Conservation (phyloP, 2,888 invertebrate species). For the Sylvicola cinctus region DNA sequence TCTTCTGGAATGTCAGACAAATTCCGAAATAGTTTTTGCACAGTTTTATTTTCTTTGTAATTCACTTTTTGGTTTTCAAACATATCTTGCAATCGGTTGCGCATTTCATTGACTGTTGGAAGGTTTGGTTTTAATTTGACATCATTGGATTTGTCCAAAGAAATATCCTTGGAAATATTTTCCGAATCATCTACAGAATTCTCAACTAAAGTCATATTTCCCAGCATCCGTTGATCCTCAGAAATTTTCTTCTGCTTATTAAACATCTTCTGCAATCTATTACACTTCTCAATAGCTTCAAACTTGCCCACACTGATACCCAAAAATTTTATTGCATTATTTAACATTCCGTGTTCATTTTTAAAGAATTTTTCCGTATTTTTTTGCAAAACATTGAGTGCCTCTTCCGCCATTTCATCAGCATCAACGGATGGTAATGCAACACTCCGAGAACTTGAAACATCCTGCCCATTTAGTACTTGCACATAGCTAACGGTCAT, state of each 20-base stretch:
- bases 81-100: too few relatives aligned
- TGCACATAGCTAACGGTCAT: slow-evolving; percentile 54
- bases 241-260: slow-evolving; percentile 13
- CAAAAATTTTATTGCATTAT: slow-evolving; percentile 42
- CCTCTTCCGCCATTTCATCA: slow-evolving; percentile 41
- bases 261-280: slow-evolving; percentile 36
- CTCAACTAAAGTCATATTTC: not conserved
- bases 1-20: too few relatives aligned
- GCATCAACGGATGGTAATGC: slow-evolving; percentile 38
- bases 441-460: slow-evolving; percentile 42
- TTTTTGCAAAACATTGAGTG: slow-evolving; percentile 45
- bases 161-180: too few relatives aligned
- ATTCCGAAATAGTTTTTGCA: too few relatives aligned
- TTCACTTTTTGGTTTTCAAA: too few relatives aligned
- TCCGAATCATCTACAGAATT: not conserved
- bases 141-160: too few relatives aligned
- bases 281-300: slow-evolving; percentile 35
- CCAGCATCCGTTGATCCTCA: not conserved
- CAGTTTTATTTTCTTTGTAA: too few relatives aligned
- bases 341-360: slow-evolving; percentile 15
- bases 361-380: slow-evolving; percentile 25
- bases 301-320: slow-evolving; percentile 68
- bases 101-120: too few relatives aligned
- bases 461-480: slow-evolving; percentile 30
- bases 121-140: too few relatives aligned